Percentiles rank a stretch among this genome's conserved stretches.
Conservation (phyloP, 2,113 vertebrate genomes). For the Deroptyus accipitrinus region DNA sequence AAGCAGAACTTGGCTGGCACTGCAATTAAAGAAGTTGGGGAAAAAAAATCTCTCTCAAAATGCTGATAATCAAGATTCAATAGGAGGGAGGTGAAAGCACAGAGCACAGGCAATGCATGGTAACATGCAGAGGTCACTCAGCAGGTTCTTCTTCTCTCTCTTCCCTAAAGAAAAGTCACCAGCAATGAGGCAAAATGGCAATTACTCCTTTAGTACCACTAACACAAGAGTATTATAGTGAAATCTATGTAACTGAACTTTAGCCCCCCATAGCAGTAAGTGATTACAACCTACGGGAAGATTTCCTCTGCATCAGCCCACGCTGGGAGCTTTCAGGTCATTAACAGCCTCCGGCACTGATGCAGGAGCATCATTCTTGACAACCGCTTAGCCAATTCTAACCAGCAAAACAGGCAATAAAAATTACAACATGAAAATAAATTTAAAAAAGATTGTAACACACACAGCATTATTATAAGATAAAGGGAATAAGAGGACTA, state of each 20-base stretch:
- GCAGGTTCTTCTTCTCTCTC: not conserved
- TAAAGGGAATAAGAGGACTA: not conserved
- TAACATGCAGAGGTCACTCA: not conserved
- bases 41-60: not conserved
- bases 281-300: not conserved
- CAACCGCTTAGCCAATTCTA: not conserved
- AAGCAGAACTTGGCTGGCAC: not conserved
- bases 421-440: not conserved
- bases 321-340: not conserved
- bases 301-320: not conserved
- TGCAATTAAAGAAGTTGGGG: not conserved
- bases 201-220: not conserved
- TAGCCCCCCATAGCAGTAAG: not conserved
- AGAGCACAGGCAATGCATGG: not conserved
- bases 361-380: not conserved
- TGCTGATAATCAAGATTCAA: not conserved
- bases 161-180: not conserved
- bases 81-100: not conserved
- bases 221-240: not conserved
- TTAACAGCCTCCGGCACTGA: not conserved
- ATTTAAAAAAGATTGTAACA: not conserved
- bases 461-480: not conserved
- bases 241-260: conserved; percentile 26
- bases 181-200: not conserved
- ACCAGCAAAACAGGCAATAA: not conserved